Base-by-base conservation (phyloP, 1,140 invertebrate genomes). In the Caenorhabditis tropicalis region DNA sequence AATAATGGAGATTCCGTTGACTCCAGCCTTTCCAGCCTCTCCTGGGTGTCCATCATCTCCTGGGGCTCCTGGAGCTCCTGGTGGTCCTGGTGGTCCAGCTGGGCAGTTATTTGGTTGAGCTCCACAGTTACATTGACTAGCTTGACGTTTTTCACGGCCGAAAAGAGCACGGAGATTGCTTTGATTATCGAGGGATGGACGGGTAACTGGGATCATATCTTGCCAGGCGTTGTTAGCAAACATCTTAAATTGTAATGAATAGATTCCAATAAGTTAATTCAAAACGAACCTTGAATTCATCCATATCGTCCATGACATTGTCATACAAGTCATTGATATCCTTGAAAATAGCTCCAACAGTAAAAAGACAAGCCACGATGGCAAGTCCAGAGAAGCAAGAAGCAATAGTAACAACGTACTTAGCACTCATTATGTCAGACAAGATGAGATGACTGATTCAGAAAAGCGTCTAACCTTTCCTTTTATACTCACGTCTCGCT, bases 241-340 rank as follows among this genome's bases (percentile, higher is more conserved):
- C 79, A 82, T 82, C 84, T 85, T 43, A 24, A 70, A 83, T 16
- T 33, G 10, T 19, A 2, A 21, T 33, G 49, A n/a, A 29, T 19
- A 39, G 53, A 19, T 39, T 39, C 16, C 7, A 82, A 12, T 31
- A 33, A 43, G 19, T 15, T 31, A 9, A 15, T 2, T 27, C 3
- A 12, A 6, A 60, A 48, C 39, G 16, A 24, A 82, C 86, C 74
- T 83, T 87, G 86, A 86, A 87, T 46, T 87, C 86, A 79, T 56
- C 33, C 84, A 87, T 86, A 33, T 87, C 86, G 29, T 82, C 84
- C 86, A 87, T 87, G 27, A 87, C 86, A 29, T 86, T 85, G 36
- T 87, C 86, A 81, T 86, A 86, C 70, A 87, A 65, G 65, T 81
- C 51, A 85, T 87, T 87, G 86, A 87, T 87, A 39, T 87, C 86